Conservation (phyloP, 2,113 vertebrate species). For the Otolemur garnettii region DNA sequence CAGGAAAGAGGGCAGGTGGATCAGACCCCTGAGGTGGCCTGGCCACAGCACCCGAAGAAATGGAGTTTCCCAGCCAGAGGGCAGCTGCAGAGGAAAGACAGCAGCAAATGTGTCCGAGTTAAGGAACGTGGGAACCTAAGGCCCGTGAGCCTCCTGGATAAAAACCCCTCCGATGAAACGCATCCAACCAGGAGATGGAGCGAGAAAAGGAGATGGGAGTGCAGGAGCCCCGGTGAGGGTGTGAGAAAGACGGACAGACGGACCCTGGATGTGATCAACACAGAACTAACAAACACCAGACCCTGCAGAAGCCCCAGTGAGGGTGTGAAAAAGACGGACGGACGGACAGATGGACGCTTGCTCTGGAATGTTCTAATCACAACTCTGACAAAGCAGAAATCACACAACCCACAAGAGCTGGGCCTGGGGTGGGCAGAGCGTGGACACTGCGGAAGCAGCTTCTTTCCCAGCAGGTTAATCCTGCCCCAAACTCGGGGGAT, state of each 20-base stretch:
- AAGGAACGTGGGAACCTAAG: not conserved
- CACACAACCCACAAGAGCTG: rapidly evolving
- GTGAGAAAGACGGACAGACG: no score
- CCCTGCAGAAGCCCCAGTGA: no score
- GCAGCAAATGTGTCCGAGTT: rapidly evolving
- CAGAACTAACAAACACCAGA: no score
- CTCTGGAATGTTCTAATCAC: rapidly evolving
- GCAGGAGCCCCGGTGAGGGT: rapidly evolving
- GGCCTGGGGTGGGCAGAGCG: rapidly evolving
- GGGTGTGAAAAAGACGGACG: no score
- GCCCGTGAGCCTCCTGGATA: not conserved
- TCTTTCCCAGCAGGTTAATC: rapidly evolving
- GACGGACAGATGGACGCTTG: no score
- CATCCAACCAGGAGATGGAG: not conserved
- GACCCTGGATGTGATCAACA: no score
- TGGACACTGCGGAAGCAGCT: rapidly evolving
- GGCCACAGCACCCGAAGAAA: rapidly evolving
- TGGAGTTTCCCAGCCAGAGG: not conserved
- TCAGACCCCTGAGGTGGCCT: rapidly evolving
- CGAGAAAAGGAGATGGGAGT: not conserved
- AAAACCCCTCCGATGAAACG: not conserved
- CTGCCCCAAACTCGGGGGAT: rapidly evolving
- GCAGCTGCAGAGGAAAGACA: rapidly evolving
- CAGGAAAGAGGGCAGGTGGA: no score
- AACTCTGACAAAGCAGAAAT: not conserved